Conservation (phyloP, 2,888 invertebrate genomes). For the Laspeyria flexula region DNA sequence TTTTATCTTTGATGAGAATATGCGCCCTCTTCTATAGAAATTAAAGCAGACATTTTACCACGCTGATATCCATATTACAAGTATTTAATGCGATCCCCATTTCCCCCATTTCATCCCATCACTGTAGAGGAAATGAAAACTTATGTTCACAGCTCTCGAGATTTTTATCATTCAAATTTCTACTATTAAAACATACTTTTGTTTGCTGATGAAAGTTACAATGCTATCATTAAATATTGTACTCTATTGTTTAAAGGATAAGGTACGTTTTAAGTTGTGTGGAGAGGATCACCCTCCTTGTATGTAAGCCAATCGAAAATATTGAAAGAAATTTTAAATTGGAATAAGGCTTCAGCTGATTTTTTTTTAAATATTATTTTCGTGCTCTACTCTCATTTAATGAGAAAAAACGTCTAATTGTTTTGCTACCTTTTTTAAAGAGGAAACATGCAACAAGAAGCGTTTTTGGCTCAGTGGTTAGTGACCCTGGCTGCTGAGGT, state of each 20-base stretch:
- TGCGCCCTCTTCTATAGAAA: not conserved
- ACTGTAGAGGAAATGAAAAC: constrained; percentile 25
- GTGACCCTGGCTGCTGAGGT: too few relatives aligned
- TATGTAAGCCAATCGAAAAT: not conserved
- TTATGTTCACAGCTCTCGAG: constrained; percentile 12
- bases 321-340: not conserved
- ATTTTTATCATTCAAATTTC: constrained; percentile 28
- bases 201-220: constrained; percentile 26
- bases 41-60: not conserved
- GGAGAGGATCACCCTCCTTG: not conserved
- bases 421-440: too few relatives aligned
- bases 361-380: not conserved
- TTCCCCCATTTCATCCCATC: not conserved
- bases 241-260: not conserved
- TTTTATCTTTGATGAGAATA: too few relatives aligned
- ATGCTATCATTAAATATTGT: not conserved
- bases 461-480: too few relatives aligned
- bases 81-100: not conserved
- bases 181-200: constrained; percentile 18
- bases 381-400: too few relatives aligned
- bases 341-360: not conserved
- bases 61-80: not conserved
- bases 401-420: too few relatives aligned
- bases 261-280: not conserved
- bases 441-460: too few relatives aligned